Evolutionary conservation across 2,888 invertebrate species (phyloP).

Genomic region (Mesochorus sp.): DNA sequence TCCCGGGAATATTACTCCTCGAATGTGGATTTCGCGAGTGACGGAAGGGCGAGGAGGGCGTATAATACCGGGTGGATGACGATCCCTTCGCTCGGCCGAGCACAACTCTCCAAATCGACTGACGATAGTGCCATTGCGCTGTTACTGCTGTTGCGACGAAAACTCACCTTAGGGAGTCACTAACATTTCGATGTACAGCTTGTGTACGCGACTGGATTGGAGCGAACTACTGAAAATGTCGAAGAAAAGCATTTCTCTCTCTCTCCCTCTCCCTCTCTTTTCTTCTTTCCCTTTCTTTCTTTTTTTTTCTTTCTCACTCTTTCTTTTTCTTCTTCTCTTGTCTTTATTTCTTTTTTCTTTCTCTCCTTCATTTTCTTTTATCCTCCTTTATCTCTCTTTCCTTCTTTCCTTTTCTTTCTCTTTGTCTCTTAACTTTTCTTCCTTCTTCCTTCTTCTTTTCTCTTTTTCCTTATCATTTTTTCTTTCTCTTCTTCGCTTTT

Average conservation of each 20-base stretch:
- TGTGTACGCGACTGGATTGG: conserved; percentile 11
- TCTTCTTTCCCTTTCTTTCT: background rate
- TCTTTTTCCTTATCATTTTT: too few species aligned
- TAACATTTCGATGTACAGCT: conserved; percentile 49
- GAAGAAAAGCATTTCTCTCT: conserved; percentile 7
- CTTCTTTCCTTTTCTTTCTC: background rate
- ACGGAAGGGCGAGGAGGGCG: background rate
- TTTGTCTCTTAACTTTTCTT: background rate
- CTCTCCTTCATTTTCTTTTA: background rate
- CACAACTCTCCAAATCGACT: conserved; percentile 33
- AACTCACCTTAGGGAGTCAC: conserved; percentile 32
- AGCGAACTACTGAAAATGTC: conserved; percentile 13
- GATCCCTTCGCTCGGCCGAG: conserved; percentile 42
- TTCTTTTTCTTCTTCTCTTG: background rate
- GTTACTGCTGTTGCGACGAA: conserved; percentile 6
- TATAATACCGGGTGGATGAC: conserved; percentile 15
- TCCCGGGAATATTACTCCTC: conserved; percentile 37
- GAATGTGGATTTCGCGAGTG: background rate
- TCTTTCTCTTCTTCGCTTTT: background rate
- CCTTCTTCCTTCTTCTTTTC: background rate
- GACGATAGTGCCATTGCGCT: background rate
- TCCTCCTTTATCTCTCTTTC: background rate
- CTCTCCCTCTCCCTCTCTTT: background rate
- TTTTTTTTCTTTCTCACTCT: background rate
- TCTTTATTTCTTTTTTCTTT: background rate